Conservation (phyloP, 2,797 vertebrate species). For the Discoglossus pictus region DNA sequence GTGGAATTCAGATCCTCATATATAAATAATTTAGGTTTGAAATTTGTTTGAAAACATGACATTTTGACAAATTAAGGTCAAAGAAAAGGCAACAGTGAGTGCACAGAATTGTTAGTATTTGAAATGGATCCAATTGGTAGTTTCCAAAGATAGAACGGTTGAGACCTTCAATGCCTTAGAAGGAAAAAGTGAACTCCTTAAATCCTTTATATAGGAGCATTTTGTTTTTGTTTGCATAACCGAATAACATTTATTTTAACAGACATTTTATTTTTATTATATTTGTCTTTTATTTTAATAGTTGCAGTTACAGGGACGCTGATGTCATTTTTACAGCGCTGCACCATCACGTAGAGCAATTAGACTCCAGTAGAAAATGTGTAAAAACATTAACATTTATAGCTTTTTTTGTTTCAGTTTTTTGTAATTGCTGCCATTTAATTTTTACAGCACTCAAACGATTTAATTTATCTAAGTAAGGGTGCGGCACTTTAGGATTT, state of each 20-base stretch:
- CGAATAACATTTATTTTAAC: conserved; percentile 21
- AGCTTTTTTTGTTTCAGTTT: too few species aligned
- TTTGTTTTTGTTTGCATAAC: conserved; percentile 26
- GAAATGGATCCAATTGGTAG: conserved; percentile 30
- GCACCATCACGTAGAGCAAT: too few species aligned
- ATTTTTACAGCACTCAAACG: too few species aligned
- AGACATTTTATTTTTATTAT: background rate
- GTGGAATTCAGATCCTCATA: conserved; percentile 8
- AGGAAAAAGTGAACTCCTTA: conserved; percentile 30
- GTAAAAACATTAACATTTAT: too few species aligned
- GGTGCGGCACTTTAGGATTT: too few species aligned
- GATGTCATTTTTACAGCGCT: too few species aligned
- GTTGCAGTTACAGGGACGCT: background rate
- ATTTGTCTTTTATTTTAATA: background rate
- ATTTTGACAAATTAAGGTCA: conserved; percentile 21
- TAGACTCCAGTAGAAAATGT: too few species aligned
- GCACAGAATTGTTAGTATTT: conserved; percentile 35
- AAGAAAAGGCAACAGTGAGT: conserved; percentile 16
- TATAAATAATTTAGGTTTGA: conserved; percentile 16
- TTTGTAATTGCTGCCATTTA: too few species aligned
- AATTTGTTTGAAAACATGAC: background rate
- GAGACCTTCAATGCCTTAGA: conserved; percentile 38
- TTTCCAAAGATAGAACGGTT: conserved; percentile 24
- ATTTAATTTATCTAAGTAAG: too few species aligned
- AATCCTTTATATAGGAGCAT: conserved; percentile 19